Conservation (phyloP, 2,797 vertebrate genomes). For the Bucorvus abyssinicus region DNA sequence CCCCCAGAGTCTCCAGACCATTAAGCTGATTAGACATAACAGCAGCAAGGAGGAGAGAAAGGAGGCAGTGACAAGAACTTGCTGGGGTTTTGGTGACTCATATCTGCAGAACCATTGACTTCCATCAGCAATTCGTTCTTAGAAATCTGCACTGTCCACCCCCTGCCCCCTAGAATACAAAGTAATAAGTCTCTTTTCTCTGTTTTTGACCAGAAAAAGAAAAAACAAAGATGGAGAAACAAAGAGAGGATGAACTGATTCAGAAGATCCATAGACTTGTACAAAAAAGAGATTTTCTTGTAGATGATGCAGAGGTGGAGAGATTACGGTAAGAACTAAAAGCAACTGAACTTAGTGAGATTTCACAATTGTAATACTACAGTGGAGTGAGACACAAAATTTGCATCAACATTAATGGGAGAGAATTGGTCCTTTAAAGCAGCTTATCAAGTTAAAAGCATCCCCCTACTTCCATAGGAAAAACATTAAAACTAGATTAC, state of each 20-base stretch:
- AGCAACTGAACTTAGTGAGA: not conserved
- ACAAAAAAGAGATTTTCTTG: constrained; percentile 97
- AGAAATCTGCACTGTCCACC: not conserved
- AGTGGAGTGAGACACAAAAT: not conserved
- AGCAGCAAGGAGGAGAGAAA: not conserved
- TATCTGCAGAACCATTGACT: not conserved
- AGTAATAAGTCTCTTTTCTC: not conserved
- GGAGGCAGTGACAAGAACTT: not conserved
- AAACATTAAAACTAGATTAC: not conserved
- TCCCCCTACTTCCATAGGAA: not conserved
- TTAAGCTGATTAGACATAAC: not conserved
- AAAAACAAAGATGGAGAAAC: constrained; percentile 87
- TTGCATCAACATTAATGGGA: not conserved
- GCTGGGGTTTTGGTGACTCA: not conserved
- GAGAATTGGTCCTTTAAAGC: not conserved
- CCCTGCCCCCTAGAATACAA: not conserved
- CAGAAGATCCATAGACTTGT: constrained; percentile 97
- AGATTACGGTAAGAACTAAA: constrained; percentile 85
- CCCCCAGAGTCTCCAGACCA: not conserved
- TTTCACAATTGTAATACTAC: not conserved
- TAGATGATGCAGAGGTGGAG: constrained; percentile 97
- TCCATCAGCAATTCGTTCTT: not conserved
- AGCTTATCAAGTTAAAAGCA: not conserved
- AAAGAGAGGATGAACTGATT: constrained; percentile 92
- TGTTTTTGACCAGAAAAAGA: constrained; percentile 84